phyloP scores from a whole-genome alignment of 1,140 invertebrate species.

The Galleria mellonella region DNA sequence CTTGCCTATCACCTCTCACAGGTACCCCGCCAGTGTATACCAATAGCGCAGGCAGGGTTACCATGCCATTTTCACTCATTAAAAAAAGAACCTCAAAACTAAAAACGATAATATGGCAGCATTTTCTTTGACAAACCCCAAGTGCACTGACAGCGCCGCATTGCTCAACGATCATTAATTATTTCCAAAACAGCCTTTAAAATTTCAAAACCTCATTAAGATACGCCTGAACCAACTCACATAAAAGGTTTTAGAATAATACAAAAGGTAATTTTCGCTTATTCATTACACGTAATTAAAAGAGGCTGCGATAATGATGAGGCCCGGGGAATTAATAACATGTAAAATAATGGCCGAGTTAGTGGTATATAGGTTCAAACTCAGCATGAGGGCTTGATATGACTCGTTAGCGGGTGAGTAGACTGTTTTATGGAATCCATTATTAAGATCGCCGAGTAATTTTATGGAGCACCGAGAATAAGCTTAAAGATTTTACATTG shows the following conservation, averaged over 20 bases:
- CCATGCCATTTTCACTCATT: too few species aligned
- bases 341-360: constrained; percentile 21
- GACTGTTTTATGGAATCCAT: too few species aligned
- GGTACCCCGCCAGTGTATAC: too few species aligned
- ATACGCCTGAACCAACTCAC: constrained; percentile 19
- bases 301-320: constrained; percentile 27
- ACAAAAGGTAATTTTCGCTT: constrained; percentile 42
- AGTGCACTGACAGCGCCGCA: neutral
- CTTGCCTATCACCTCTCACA: too few species aligned
- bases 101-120: too few species aligned
- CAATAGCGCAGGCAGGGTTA: too few species aligned
- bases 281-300: constrained; percentile 44
- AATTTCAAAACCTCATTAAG: constrained; percentile 57
- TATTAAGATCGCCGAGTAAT: too few species aligned
- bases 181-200: constrained; percentile 50
- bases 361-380: constrained; percentile 13
- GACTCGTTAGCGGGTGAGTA: neutral
- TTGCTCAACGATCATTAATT: constrained; percentile 44
- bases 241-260: constrained; percentile 35
- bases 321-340: constrained; percentile 27
- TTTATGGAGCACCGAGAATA: too few species aligned
- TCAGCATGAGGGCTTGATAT: constrained; percentile 6
- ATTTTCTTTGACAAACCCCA: too few species aligned
- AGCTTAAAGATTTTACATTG: too few species aligned
- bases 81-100: too few species aligned